Base-by-base conservation (phyloP, 2,888 invertebrate species). In the Pristionchus maxplancki region DNA sequence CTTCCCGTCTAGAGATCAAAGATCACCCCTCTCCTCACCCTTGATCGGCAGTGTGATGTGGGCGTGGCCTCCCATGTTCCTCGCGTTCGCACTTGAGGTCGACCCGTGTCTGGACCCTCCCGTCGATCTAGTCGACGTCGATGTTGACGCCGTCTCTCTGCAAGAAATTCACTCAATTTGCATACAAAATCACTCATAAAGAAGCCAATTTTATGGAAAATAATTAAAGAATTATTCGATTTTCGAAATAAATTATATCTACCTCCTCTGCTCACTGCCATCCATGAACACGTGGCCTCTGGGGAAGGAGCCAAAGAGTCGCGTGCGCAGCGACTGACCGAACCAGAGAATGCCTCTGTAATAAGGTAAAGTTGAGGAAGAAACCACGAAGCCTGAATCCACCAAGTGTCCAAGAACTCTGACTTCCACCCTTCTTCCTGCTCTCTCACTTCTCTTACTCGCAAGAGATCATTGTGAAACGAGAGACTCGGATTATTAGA, bases 271-370 rank as follows among this genome's bases (percentile, higher is more conserved):
- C 8, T 58, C 71, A 1, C 40, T n/a, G 1, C 83, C 64, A 71
- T 89, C 85, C 40, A 91, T 90, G 87, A 91, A 90, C 13, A 93
- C 91, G 6, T 88, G 67, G 1, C 90, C 96, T 15, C 97, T 96
- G 0, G 98, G 98, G 95, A 99, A 98, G 48, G 96, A 95, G 15
- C 97, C 98, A 87, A 99, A 97, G 93, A 97, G 97, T 91, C 97
- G 97, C 0, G 97, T 97, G 89, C 97, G 96, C 95, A 97, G 97
- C 95, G 97, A 98, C 95, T 99, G 99, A 0, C 98, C 99, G 95
- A 97, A 97, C 97, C 98, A 98, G 96, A 97, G 89, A 20, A 89
- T 89, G 8, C 91, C 91, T 0, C 91, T 92, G 97, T 4, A 84
- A 81, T 28, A 48, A 48, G 28, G 31, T 34, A 62, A n/a, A 24